These are phyloP conservation scores for Papilio xuthus DNA, from an alignment of 1,140 invertebrate species.

Conservation along the genomic window DNA sequence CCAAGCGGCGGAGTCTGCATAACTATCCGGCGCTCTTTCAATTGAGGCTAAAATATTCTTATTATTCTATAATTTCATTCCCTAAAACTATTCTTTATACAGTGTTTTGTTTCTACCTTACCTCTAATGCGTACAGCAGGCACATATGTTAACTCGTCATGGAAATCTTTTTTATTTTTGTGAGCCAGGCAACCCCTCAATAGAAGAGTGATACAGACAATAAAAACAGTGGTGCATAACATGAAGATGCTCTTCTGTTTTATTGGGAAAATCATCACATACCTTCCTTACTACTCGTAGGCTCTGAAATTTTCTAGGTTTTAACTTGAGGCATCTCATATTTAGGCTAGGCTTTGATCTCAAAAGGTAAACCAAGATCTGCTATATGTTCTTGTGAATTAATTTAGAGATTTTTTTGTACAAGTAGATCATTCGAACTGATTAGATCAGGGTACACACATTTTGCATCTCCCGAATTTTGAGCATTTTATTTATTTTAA, in stretches of 20 bases:
- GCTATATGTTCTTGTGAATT: too few species aligned
- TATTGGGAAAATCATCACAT: background rate
- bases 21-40: background rate
- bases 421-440: background rate
- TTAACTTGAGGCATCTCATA: background rate
- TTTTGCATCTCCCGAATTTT: background rate
- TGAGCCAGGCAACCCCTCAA: background rate
- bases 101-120: background rate
- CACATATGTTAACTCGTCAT: background rate
- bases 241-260: background rate
- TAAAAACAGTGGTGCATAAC: background rate
- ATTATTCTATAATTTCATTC: background rate
- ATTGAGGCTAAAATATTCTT: background rate
- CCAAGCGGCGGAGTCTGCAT: background rate
- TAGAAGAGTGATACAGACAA: background rate
- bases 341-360: too few species aligned
- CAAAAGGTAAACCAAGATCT: background rate
- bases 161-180: background rate
- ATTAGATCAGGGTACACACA: background rate
- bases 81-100: background rate
- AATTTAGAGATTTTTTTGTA: too few species aligned
- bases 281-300: background rate
- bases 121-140: background rate
- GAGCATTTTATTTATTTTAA: background rate
- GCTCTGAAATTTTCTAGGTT: background rate